phyloP scores from a whole-genome alignment of 1,140 invertebrate species.

The Lordiphosa stackelbergi region DNA sequence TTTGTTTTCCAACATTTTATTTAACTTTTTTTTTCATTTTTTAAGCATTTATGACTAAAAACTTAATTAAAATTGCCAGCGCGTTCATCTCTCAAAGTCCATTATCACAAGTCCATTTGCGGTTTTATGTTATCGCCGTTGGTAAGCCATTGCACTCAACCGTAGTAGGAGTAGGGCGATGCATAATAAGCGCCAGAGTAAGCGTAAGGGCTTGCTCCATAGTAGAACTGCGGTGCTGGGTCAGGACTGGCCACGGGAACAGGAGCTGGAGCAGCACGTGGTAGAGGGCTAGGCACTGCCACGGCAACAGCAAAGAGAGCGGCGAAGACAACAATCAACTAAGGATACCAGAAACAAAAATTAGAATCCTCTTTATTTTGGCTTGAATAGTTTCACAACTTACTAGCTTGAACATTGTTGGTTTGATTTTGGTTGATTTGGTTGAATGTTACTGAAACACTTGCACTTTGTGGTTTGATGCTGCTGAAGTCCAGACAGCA shows the following conservation, averaged over 20 bases:
- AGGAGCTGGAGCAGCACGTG: constrained; percentile 54
- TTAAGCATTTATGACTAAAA: constrained; percentile 52
- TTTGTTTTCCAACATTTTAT: constrained; percentile 32
- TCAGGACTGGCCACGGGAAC: constrained; percentile 56
- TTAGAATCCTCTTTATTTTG: neutral
- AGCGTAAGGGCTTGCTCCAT: constrained; percentile 60
- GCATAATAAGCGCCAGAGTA: constrained; percentile 62
- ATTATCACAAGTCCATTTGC: constrained; percentile 39
- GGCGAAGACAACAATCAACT: constrained; percentile 65
- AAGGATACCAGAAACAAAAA: neutral
- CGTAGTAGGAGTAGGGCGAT: constrained; percentile 67
- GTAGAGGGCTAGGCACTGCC: constrained; percentile 45
- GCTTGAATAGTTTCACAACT: constrained; percentile 25
- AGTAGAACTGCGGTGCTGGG: constrained; percentile 66
- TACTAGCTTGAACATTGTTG: constrained; percentile 75
- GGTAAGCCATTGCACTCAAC: constrained; percentile 40
- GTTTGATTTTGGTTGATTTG: constrained; percentile 32
- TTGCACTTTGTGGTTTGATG: constrained; percentile 62
- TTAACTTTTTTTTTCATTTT: constrained; percentile 38
- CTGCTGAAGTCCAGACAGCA: constrained; percentile 9
- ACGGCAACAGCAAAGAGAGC: constrained; percentile 63
- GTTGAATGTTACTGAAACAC: constrained; percentile 38
- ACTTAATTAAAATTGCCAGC: constrained; percentile 58
- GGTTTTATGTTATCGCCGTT: constrained; percentile 5
- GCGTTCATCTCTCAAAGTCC: constrained; percentile 38